Percentiles rank a stretch among this genome's conserved stretches.
Evolutionary conservation across 2,113 vertebrate genomes (phyloP).

Genomic region (Tenebrosternarchus preto): DNA sequence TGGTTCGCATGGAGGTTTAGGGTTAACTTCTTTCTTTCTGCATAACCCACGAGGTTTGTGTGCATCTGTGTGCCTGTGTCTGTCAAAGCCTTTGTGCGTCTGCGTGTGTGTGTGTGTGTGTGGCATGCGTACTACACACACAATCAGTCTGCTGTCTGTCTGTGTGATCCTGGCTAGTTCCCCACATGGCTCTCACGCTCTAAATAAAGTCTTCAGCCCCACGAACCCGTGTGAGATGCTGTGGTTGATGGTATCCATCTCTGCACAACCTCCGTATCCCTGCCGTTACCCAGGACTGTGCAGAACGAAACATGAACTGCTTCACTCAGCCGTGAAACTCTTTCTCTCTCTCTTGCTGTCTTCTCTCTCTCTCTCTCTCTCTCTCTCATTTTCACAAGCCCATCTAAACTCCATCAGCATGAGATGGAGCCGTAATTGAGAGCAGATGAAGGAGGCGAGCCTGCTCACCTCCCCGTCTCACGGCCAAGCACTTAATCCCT

Average conservation of each 20-base stretch:
- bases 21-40: slow-evolving; percentile 20
- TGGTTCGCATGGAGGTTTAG: slow-evolving; percentile 20
- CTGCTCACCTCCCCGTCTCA: neutral
- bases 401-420: slow-evolving; percentile 4
- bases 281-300: too few relatives aligned
- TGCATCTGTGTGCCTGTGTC: slow-evolving; percentile 35
- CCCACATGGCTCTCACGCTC: too few relatives aligned
- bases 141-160: too few relatives aligned
- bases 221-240: too few relatives aligned
- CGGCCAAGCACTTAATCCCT: slow-evolving; percentile 25
- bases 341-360: neutral
- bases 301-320: too few relatives aligned
- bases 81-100: slow-evolving; percentile 19
- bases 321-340: neutral
- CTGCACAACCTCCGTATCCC: too few relatives aligned
- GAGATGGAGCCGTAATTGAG: slow-evolving; percentile 10
- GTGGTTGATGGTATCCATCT: too few relatives aligned
- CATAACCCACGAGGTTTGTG: slow-evolving; percentile 10
- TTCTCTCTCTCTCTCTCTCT: slow-evolving; percentile 25
- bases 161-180: neutral
- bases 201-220: too few relatives aligned
- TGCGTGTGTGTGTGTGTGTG: slow-evolving; percentile 26
- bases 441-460: slow-evolving; percentile 2
- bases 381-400: neutral
- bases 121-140: too few relatives aligned